Evolutionary conservation across 35 echinoderm and acorn worm species (phyloP), one percentile per base, ranked within the genome.

Genomic region (Apostichopus japonicus): DNA sequence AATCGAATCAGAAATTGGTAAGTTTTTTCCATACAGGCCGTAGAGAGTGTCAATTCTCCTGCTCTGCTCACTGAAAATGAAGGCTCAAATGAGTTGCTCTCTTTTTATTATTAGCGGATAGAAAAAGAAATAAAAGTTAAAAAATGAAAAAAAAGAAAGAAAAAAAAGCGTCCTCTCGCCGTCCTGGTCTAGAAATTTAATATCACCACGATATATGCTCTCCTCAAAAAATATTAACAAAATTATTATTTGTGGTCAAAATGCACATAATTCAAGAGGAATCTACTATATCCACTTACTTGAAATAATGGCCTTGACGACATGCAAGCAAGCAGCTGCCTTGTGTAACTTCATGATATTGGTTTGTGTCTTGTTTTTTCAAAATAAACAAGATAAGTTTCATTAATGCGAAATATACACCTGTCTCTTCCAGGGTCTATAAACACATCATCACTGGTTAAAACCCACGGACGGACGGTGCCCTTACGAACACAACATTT

Each of bases 181-280:
- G 17, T 75, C 15, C 71, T 75, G 71, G 15, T 75, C 71, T 23
- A 84, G 81, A 57, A 84, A 84, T 84, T 84, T 84, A 84, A 84
- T 84, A 84, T 58, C 56, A 10, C 6, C 4, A 58, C n/a, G 23
- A 19, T 84, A 21, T 44, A 44, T 44, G 33, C 33, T 44, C 33
- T 44, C 33, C 33, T 44, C 33, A 3, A 44, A 44, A 17, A 84
- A 84, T 57, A 21, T 84, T 19, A 19, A 84, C 16, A 57, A 84
- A 84, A 84, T 84, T 84, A 84, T 84, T 84, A 84, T 84, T 57
- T 84, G 17, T 84, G 81, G 81, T 84, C 81, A 84, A 84, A 84
- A 84, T 58, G 81, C 51, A 84, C 56, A 84, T 84, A 84, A 58
- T 84, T 84, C 54, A 58, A 58, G 54, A 84, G 81, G 23, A 19